A percentile compares a stretch with the other conserved stretches of the same genome.
Evolutionary conservation across 2,797 vertebrate species (phyloP).

Genomic region (Meriones psammophilus): DNA sequence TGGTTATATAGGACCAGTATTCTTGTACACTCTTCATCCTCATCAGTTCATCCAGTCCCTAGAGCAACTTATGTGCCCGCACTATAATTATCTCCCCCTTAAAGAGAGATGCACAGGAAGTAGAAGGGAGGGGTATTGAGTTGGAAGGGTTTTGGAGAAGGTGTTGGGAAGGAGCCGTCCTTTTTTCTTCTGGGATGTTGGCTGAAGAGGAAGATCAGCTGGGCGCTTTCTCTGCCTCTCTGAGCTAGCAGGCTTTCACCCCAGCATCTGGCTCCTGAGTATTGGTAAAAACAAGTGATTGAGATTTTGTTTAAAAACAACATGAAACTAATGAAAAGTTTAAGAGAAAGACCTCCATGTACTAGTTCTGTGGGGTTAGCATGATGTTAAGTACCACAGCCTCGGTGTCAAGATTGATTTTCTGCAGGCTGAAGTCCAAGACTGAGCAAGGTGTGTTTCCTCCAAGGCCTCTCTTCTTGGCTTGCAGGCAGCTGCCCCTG

Average conservation of each 20-base stretch:
- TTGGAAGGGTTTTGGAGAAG: no score
- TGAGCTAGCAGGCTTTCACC: no score
- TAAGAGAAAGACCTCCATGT: not conserved
- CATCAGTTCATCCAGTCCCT: not conserved
- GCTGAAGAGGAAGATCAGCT: no score
- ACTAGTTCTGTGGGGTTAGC: not conserved
- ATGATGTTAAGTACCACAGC: not conserved
- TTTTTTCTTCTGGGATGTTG: no score
- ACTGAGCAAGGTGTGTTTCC: not conserved
- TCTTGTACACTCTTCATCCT: not conserved
- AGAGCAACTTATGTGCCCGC: not conserved
- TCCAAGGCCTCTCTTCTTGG: not conserved
- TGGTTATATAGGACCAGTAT: not conserved
- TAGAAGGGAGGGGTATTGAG: no score
- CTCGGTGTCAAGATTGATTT: not conserved
- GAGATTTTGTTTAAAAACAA: not conserved
- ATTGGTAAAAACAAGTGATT: no score
- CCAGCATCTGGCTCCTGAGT: no score
- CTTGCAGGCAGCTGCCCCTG: not conserved
- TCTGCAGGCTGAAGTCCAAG: not conserved
- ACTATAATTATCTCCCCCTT: not conserved
- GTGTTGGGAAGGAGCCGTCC: no score
- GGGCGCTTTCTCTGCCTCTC: no score
- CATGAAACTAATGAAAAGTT: not conserved
- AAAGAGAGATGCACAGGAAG: conserved; percentile 1